Evolutionary conservation across 1,140 invertebrate genomes (phyloP).

Genomic region (Euglossa dilemma): DNA sequence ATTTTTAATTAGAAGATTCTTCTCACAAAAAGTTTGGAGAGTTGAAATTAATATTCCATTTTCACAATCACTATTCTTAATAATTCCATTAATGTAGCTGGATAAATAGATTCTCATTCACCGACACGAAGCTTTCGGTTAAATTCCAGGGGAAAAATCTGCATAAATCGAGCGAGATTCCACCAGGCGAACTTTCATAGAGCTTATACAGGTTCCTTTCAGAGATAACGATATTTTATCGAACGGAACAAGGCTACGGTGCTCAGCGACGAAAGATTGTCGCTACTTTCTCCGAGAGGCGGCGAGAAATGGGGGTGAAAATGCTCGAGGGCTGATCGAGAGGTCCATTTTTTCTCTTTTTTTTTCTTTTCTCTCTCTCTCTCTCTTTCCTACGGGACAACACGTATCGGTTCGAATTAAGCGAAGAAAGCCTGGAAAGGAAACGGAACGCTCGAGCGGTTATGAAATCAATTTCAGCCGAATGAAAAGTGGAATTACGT

Average conservation of each 20-base stretch:
- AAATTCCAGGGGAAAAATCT: too few species aligned
- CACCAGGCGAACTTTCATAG: too few species aligned
- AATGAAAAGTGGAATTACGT: slow-evolving; percentile 14
- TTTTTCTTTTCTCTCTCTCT: background rate
- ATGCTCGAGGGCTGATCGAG: slow-evolving; percentile 17
- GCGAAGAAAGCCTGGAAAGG: background rate
- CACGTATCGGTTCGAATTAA: background rate
- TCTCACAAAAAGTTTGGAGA: too few species aligned
- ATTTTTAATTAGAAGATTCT: too few species aligned
- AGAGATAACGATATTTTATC: slow-evolving; percentile 20
- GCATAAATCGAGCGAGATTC: too few species aligned
- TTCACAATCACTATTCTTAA: too few species aligned
- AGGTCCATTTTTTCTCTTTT: background rate
- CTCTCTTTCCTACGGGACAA: background rate
- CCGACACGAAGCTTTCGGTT: too few species aligned
- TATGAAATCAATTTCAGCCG: slow-evolving; percentile 11
- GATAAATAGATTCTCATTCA: too few species aligned
- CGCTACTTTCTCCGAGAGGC: background rate
- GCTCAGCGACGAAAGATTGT: background rate
- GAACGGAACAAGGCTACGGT: background rate
- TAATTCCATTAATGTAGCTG: too few species aligned
- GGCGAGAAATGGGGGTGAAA: background rate
- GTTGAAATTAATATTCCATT: too few species aligned
- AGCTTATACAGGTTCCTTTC: background rate
- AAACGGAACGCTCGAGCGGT: background rate